These are phyloP conservation scores for Eristalis arbustorum DNA, from an alignment of 2,888 invertebrate species.

Conservation along the genomic window DNA sequence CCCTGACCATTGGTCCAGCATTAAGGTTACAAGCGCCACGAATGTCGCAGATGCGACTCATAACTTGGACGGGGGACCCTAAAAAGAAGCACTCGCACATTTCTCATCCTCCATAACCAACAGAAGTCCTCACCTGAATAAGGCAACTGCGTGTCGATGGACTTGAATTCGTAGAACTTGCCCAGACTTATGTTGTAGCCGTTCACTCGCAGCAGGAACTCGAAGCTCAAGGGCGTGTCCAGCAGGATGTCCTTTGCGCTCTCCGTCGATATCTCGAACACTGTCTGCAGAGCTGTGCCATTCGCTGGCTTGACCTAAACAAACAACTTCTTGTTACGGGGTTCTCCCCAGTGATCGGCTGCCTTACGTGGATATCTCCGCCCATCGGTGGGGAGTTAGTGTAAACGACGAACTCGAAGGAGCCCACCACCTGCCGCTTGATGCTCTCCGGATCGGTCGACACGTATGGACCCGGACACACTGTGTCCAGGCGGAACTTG, in stretches of 20 bases:
- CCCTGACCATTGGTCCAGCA: slow-evolving; percentile 13
- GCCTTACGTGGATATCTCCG: slow-evolving; percentile 38
- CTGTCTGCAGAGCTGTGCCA: slow-evolving; percentile 48
- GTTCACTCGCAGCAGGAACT: slow-evolving; percentile 46
- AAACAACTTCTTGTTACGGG: background rate
- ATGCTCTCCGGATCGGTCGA: slow-evolving; percentile 34
- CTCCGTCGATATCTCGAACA: slow-evolving; percentile 51
- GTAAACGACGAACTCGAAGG: slow-evolving; percentile 60
- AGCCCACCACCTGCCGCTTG: slow-evolving; percentile 43
- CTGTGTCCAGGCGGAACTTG: slow-evolving; percentile 63
- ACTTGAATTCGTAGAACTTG: slow-evolving; percentile 61
- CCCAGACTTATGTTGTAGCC: slow-evolving; percentile 52
- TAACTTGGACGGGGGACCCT: slow-evolving; percentile 44
- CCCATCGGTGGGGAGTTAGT: slow-evolving; percentile 58
- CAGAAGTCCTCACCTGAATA: slow-evolving; percentile 37
- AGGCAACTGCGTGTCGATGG: slow-evolving; percentile 51
- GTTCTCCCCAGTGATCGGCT: background rate
- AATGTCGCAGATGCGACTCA: slow-evolving; percentile 58
- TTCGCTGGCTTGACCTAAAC: slow-evolving; percentile 42
- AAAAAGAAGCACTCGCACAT: background rate
- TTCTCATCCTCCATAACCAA: background rate
- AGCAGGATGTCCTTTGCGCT: slow-evolving; percentile 52
- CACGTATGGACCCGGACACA: slow-evolving; percentile 51
- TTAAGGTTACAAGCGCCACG: slow-evolving; percentile 39
- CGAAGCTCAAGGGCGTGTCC: slow-evolving; percentile 59